These are phyloP conservation scores for Trogon melanurus DNA, from an alignment of 2,113 vertebrate species.

Conservation along the genomic window DNA sequence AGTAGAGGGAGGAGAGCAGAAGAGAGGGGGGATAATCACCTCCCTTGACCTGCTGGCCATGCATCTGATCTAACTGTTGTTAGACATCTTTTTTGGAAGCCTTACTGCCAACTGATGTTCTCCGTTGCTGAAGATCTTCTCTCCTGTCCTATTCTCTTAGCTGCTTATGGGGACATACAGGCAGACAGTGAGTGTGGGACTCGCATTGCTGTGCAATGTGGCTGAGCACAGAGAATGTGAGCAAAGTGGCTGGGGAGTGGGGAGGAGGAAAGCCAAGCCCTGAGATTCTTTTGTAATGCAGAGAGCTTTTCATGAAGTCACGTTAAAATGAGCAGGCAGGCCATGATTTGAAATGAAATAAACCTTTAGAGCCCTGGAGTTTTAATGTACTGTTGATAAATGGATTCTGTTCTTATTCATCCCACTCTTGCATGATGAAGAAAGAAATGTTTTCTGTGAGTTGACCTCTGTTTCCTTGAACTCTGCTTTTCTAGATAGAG, in stretches of 20 bases:
- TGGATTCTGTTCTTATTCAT: constrained; percentile 54
- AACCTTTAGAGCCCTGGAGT: constrained; percentile 54
- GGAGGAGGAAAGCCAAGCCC: neutral
- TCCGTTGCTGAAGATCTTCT: neutral
- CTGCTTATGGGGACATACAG: neutral
- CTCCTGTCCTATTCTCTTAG: neutral
- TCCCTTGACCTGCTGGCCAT: no score
- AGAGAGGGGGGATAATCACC: no score
- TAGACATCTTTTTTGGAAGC: neutral
- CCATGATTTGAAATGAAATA: constrained; percentile 59
- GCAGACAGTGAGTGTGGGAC: neutral
- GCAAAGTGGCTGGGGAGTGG: neutral
- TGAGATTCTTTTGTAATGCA: constrained; percentile 7
- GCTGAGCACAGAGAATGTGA: neutral
- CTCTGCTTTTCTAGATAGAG: neutral
- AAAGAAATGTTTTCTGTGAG: constrained; percentile 39
- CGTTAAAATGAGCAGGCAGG: constrained; percentile 21
- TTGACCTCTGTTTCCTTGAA: neutral
- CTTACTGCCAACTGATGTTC: neutral
- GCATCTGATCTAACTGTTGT: neutral
- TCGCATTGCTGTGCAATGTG: neutral
- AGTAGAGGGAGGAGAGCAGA: no score
- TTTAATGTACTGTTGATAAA: constrained; percentile 64
- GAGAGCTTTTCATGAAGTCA: constrained; percentile 24
- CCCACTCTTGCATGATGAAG: constrained; percentile 1